phyloP scores from a whole-genome alignment of 2,113 vertebrate genomes.

The Pomatostomus ruficeps region DNA sequence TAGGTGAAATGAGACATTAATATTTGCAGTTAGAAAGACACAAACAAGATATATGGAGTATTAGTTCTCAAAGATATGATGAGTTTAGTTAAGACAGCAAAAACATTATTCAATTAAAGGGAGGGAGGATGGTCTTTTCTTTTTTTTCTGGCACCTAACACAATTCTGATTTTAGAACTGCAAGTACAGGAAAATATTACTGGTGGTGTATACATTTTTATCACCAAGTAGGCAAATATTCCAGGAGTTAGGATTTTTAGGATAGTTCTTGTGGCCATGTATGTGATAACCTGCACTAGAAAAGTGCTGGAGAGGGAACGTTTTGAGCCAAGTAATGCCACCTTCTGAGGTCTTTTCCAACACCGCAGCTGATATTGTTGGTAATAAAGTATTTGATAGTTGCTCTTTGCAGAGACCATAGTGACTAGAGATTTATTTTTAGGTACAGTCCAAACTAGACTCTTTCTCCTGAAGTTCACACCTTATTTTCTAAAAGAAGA shows the following conservation, averaged over 20 bases:
- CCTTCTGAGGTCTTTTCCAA: neutral
- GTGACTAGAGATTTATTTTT: neutral
- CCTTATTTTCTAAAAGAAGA: neutral
- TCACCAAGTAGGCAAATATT: neutral
- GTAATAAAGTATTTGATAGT: neutral
- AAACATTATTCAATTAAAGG: neutral
- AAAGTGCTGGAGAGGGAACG: neutral
- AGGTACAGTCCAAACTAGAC: neutral
- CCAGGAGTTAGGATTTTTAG: neutral
- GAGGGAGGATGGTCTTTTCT: fast-evolving
- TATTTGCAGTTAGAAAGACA: neutral
- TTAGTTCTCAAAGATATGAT: neutral
- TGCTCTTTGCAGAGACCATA: neutral
- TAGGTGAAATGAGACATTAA: neutral
- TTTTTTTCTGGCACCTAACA: neutral
- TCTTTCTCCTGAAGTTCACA: neutral
- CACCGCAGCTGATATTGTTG: neutral
- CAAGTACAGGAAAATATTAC: neutral
- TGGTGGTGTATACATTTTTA: neutral
- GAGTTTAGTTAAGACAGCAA: neutral
- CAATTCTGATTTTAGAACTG: neutral
- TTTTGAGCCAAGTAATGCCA: neutral
- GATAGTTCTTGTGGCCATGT: neutral
- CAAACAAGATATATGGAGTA: neutral
- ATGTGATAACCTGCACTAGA: neutral